Percentiles rank a stretch among this genome's conserved stretches.
Evolutionary conservation across 2,888 invertebrate species (phyloP).

Genomic region (Nebria salina): DNA sequence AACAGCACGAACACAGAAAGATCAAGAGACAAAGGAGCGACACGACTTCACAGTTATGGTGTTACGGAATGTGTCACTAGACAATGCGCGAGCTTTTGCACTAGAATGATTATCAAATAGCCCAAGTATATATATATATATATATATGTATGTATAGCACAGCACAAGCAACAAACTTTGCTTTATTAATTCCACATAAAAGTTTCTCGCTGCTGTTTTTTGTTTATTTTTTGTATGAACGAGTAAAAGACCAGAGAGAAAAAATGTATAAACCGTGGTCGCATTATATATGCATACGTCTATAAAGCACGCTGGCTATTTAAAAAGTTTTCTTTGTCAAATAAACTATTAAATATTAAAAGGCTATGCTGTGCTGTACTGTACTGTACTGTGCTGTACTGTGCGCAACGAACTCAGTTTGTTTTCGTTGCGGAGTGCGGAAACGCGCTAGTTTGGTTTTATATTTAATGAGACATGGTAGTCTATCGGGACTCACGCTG

Average conservation of each 20-base stretch:
- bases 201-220: conserved; percentile 28
- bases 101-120: conserved; percentile 1
- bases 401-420: conserved; percentile 32
- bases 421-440: conserved; percentile 41
- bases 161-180: neutral
- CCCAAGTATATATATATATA: neutral
- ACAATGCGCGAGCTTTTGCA: neutral
- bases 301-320: conserved; percentile 47
- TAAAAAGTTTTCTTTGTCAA: conserved; percentile 55
- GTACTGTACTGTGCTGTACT: conserved; percentile 30
- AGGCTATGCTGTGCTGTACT: conserved; percentile 50
- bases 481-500: conserved; percentile 20
- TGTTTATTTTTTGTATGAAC: neutral
- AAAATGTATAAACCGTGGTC: conserved; percentile 20
- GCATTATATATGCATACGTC: conserved; percentile 43
- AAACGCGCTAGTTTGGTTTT: conserved; percentile 42
- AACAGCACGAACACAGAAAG: neutral
- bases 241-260: neutral
- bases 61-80: neutral
- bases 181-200: conserved; percentile 33
- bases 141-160: neutral
- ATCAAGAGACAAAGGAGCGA: conserved; percentile 1
- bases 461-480: conserved; percentile 44
- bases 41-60: neutral
- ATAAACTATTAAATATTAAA: conserved; percentile 56